Percentiles rank a stretch among this genome's conserved stretches.
These are phyloP conservation scores for Drosophila austrosaltans DNA, from an alignment of 2,888 invertebrate genomes.

Conservation along the genomic window DNA sequence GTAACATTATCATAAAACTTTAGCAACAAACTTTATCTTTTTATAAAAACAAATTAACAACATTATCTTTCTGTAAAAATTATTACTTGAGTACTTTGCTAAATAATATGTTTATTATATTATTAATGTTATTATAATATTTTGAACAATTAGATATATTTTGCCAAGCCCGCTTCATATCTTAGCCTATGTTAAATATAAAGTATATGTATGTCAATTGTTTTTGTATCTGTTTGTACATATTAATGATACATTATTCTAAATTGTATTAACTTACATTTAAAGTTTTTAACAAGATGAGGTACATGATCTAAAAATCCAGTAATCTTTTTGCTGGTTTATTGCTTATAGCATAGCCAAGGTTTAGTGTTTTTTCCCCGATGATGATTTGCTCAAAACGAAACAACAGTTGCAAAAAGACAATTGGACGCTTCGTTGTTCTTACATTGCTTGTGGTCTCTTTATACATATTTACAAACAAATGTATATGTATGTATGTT, in stretches of 20 bases:
- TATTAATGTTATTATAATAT: slow-evolving; percentile 19
- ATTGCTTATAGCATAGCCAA: slow-evolving; percentile 58
- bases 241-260: slow-evolving; percentile 58
- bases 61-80: slow-evolving; percentile 58
- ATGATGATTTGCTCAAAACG: slow-evolving; percentile 82
- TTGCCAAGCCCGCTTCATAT: slow-evolving; percentile 74
- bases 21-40: slow-evolving; percentile 67
- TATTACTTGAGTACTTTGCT: slow-evolving; percentile 71
- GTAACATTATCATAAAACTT: slow-evolving; percentile 70
- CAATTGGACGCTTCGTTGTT: slow-evolving; percentile 84
- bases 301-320: slow-evolving; percentile 57
- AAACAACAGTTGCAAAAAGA: slow-evolving; percentile 84
- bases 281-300: slow-evolving; percentile 72
- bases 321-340: neutral
- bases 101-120: slow-evolving; percentile 39
- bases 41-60: slow-evolving; percentile 72
- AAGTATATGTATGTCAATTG: slow-evolving; percentile 36
- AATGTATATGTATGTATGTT: slow-evolving; percentile 23
- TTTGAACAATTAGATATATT: slow-evolving; percentile 41
- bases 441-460: slow-evolving; percentile 83
- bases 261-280: slow-evolving; percentile 68
- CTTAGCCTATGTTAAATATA: slow-evolving; percentile 44
- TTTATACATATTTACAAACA: slow-evolving; percentile 50
- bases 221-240: slow-evolving; percentile 57
- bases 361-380: slow-evolving; percentile 54